Base-by-base conservation (phyloP, 2,797 vertebrate species). In the Tangara arthus region DNA sequence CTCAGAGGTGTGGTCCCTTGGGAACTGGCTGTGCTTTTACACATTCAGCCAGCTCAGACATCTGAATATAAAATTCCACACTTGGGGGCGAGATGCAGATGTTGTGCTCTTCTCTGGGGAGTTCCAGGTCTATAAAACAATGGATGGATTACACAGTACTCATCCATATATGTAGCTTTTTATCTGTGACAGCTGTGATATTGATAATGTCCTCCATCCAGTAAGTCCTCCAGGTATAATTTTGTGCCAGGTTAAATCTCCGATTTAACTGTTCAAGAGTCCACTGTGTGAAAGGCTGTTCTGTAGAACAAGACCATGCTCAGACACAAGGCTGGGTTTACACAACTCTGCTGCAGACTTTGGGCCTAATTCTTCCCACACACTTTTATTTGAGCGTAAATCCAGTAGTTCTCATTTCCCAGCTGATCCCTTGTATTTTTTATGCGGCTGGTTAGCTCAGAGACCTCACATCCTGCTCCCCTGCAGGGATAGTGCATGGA, bases 1-100 rank as follows among this genome's bases (percentile, higher is more conserved):
- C 46, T 85, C 68, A 57, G 83, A 77, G 70, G 50, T 69, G 35
- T 22, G 32, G 26, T 82, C 92, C 20, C 49, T 2, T 1, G 42
- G 90, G 95, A 95, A 39, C 30, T 57, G 68, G 8, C 64, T 66
- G 32, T 72, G 70, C 34, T 79, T 86, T 70, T 55, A 47, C 37
- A 76, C 60, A 46, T 59, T 57, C 64, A 81, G 61, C 26, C 55
- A 71, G 49, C 47, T 72, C 0, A 0, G 77, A 94, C 50, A 50
- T 53, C 53, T 93, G 92, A 85, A 91, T 90, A 87, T 50, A 70
- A 92, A 96, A 95, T 93, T 87, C 75, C 55, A 73, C 53, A 16
- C 41, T 50, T 8, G 5, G 60, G 60, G 44, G 60, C 1, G 16
- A 94, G 49, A 32, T 2, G 6, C 6, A 28, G 73, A 60, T 64